Base-by-base conservation (phyloP, 2,113 vertebrate species). In the Epinephelus cyanopodus region DNA sequence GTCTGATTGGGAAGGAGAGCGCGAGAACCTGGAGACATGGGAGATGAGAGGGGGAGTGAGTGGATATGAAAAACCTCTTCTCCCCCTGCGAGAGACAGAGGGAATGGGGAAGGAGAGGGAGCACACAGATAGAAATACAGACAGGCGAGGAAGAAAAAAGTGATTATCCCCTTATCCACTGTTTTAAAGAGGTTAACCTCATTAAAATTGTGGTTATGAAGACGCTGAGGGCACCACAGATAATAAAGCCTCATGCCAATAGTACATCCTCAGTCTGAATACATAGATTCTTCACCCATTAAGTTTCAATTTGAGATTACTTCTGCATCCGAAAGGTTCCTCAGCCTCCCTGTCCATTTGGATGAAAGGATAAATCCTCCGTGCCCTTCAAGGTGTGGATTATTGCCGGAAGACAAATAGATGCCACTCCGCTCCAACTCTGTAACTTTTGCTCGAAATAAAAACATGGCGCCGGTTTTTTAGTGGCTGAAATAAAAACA, bases 1-100 rank as follows among this genome's bases (percentile, higher is more conserved):
- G 75, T 78, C 70, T 92, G 87, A 93, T 88, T 92, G 77, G 86
- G 81, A 87, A 87, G 89, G 83, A 89, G 86, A 83, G 77, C 57
- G 61, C 48, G 48, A 86, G 82, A 88, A 93, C 90, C 90, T 87
- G 85, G 63, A 91, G 92, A 93, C 79, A 91, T 90, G 79, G 79
- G 66, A 85, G 79, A 86, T 85, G 91, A 91, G 87, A 91, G 80
- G 57, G 76, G 54, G 61, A 81, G 53, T 18, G 67, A 82, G 81
- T 58, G 84, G 76, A 68, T 81, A 79, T 87, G 83, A 88, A 87
- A 84, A 79, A 77, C 10, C 50, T 15, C 21, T 61, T 73, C 33
- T 45, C 76, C 57, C 52, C 58, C 70, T 76, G 42, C 50, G 68
- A 80, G 82, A 83, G 71, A 71, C 42, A 37, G 56, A 75, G 79